Evolutionary conservation across 2,113 vertebrate genomes (phyloP), one percentile per base, ranked within the genome.

Genomic region (human): DNA sequence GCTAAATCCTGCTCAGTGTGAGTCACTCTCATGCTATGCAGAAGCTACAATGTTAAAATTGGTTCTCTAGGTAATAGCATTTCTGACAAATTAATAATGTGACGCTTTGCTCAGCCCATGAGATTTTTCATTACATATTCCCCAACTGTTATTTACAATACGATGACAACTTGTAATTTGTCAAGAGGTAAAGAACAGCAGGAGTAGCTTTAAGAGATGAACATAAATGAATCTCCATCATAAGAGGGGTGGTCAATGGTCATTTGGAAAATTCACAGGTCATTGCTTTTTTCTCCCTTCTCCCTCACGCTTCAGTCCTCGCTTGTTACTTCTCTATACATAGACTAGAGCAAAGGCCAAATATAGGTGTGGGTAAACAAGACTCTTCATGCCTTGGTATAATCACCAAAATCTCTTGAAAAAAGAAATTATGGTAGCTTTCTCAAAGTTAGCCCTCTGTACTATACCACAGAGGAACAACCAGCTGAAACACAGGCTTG

Each of bases 81-180:
- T 82, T 96, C 90, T 97, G 96, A 96, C 94, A 96, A 97, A 97
- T 96, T 97, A 97, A 97, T 96, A 96, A 95, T 80, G 70, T 88
- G 93, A 93, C 89, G 64, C 80, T 89, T 96, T 96, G 38, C 75
- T 61, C 27, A 1, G 92, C 95, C 96, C 96, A 94, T 87, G 96
- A 97, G 95, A 79, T 96, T 96, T 98, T 97, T 96, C 90, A 89
- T 92, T 93, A 97, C 76, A 61, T 90, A 87, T 96, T 81, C 38
- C 72, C 87, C 94, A 97, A 96, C 89, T 97, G 95, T 94, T 97
- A 97, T 95, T 97, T 97, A 96, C 64, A 96, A 87, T 85, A 82
- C 3, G 7, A 72, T 96, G 80, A 97, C 96, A 97, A 96, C 61
- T 95, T 0, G 0, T 92, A 94, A 97, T 97, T 97, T 98, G 96